These are phyloP conservation scores for Tridacna gigas DNA, from an alignment of 2,888 invertebrate genomes.

Conservation along the genomic window DNA sequence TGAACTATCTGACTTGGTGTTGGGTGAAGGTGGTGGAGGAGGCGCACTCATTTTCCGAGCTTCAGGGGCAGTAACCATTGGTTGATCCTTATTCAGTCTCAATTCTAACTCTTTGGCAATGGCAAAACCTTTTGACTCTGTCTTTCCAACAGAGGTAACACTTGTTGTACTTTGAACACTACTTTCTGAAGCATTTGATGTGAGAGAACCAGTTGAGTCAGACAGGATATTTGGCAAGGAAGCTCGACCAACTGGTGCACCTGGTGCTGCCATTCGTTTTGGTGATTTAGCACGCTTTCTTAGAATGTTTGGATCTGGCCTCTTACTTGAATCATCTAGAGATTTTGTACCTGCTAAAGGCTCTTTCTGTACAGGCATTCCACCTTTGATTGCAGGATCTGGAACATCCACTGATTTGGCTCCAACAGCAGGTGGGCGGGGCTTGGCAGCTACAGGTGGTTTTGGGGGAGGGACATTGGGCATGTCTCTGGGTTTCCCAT, in stretches of 20 bases:
- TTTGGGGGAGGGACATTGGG: slow-evolving; percentile 61
- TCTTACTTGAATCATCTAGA: slow-evolving; percentile 47
- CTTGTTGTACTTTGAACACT: slow-evolving; percentile 28
- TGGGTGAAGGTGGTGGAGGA: slow-evolving; percentile 58
- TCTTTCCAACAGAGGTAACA: not conserved
- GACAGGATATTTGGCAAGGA: slow-evolving; percentile 56
- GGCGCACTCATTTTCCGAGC: slow-evolving; percentile 54
- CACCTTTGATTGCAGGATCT: slow-evolving; percentile 4
- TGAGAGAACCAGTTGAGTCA: slow-evolving; percentile 55
- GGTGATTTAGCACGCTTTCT: slow-evolving; percentile 77
- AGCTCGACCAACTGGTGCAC: slow-evolving; percentile 55
- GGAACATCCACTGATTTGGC: slow-evolving; percentile 33
- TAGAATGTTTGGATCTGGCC: slow-evolving; percentile 63
- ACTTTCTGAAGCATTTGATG: slow-evolving; percentile 38
- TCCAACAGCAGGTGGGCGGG: slow-evolving; percentile 40
- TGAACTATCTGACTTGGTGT: slow-evolving; percentile 39
- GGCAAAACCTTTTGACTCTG: slow-evolving; percentile 61
- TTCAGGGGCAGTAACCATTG: slow-evolving; percentile 22
- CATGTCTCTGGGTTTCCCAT: slow-evolving; percentile 51
- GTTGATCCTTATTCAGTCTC: slow-evolving; percentile 65
- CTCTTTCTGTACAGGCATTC: slow-evolving; percentile 38
- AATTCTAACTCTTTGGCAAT: slow-evolving; percentile 78
- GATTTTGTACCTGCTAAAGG: slow-evolving; percentile 33
- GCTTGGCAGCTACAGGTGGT: slow-evolving; percentile 63
- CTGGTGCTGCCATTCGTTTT: slow-evolving; percentile 74